Conservation (phyloP, 1,140 invertebrate genomes). For the Nymphalis io region DNA sequence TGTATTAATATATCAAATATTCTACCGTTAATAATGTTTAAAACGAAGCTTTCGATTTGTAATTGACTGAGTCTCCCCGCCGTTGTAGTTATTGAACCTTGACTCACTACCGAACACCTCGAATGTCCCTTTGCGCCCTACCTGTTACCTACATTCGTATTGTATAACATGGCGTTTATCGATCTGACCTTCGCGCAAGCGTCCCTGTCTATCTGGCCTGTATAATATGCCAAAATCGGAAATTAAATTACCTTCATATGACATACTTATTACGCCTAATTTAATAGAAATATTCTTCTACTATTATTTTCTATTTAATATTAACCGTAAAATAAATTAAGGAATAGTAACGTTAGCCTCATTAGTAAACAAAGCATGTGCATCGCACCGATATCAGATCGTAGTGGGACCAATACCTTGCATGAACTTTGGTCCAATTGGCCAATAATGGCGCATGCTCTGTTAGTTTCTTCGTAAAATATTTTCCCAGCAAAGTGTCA, state of each 20-base stretch:
- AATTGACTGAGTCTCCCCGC: conserved; percentile 14
- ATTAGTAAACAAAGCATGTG: conserved; percentile 31
- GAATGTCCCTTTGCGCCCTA: conserved; percentile 31
- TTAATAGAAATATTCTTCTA: neutral
- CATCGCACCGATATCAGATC: conserved; percentile 19
- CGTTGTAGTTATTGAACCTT: conserved; percentile 25
- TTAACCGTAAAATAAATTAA: neutral
- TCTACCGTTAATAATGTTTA: too few species aligned
- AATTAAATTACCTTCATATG: neutral
- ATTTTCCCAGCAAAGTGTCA: conserved; percentile 59
- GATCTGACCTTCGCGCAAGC: conserved; percentile 68
- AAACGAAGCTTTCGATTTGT: neutral
- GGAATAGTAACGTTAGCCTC: neutral
- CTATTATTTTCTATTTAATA: neutral
- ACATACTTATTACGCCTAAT: neutral
- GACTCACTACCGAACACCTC: conserved; percentile 24
- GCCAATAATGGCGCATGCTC: conserved; percentile 67
- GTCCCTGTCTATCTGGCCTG: conserved; percentile 39
- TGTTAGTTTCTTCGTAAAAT: conserved; percentile 54
- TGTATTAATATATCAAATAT: neutral
- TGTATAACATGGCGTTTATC: conserved; percentile 55
- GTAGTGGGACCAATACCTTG: conserved; percentile 40
- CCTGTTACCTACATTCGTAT: conserved; percentile 42
- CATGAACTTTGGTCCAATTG: conserved; percentile 60
- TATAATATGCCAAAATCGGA: neutral